Conservation (phyloP, 2,113 vertebrate genomes). For the Felis catus region F.catus_Fca126_mat1.0 CM031415.1:75461001-75461500, state of each 20-base stretch:
- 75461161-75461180: background rate
- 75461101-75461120: constrained; percentile 20
- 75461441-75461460: background rate
- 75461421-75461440: background rate
- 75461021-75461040: constrained; percentile 77
- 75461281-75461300: background rate
- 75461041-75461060: constrained; percentile 65
- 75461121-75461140: background rate
- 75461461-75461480: background rate
- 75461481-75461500: background rate
- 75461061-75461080: constrained; percentile 53
- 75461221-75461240: background rate
- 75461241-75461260: constrained; percentile 31
- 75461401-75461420: too few relatives aligned
- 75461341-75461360: background rate
- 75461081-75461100: constrained; percentile 51
- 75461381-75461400: background rate
- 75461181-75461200: background rate
- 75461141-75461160: background rate
- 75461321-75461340: background rate
- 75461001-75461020: constrained; percentile 71
- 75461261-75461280: background rate
- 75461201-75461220: constrained; percentile 34
- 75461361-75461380: background rate
- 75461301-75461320: background rate